phyloP scores from a whole-genome alignment of 2,113 vertebrate species.

The Mugil cephalus region DNA sequence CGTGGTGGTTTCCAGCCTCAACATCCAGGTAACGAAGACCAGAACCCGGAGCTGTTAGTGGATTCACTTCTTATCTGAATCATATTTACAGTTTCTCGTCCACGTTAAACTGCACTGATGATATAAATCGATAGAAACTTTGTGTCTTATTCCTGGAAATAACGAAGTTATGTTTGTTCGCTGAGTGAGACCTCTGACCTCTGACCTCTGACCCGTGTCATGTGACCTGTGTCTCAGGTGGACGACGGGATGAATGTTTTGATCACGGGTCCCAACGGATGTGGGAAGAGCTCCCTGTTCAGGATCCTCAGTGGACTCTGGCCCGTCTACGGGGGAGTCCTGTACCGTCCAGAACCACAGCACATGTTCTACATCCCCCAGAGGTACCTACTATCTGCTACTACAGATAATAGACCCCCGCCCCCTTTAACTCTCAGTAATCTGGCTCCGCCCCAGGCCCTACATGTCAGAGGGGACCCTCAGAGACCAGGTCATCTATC shows the following conservation, averaged over 20 bases:
- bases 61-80: too few relatives aligned
- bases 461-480: constrained; percentile 98
- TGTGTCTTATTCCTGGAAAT: too few relatives aligned
- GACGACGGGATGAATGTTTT: constrained; percentile 97
- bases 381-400: constrained; percentile 87
- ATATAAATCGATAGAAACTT: too few relatives aligned
- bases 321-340: constrained; percentile 94
- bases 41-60: too few relatives aligned
- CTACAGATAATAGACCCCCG: too few relatives aligned
- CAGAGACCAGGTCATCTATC: constrained; percentile 97
- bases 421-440: too few relatives aligned
- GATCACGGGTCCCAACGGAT: constrained; percentile 98
- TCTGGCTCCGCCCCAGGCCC: constrained; percentile 82
- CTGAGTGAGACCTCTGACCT: too few relatives aligned
- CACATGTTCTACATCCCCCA: constrained; percentile 99
- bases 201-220: too few relatives aligned
- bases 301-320: constrained; percentile 96
- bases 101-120: too few relatives aligned
- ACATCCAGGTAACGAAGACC: constrained; percentile 91
- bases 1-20: constrained; percentile 94
- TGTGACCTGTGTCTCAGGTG: constrained; percentile 87
- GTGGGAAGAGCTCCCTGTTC: constrained; percentile 98
- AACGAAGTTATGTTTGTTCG: too few relatives aligned
- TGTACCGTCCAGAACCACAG: constrained; percentile 92
- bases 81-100: too few relatives aligned